These are phyloP conservation scores for Phania funesta DNA, from an alignment of 2,888 invertebrate species.

Conservation along the genomic window DNA sequence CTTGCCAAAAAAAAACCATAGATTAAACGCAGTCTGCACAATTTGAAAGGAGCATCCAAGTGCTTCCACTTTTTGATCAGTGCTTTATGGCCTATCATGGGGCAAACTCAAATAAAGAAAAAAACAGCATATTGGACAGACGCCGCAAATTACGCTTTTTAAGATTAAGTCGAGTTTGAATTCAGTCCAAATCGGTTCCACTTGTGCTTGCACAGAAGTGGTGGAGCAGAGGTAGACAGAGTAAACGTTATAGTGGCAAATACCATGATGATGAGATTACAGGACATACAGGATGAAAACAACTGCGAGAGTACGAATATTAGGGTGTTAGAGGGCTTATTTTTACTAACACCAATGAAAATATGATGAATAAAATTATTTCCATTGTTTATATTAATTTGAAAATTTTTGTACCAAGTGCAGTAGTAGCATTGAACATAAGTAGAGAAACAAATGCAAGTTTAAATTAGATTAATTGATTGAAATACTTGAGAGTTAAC, in stretches of 20 bases:
- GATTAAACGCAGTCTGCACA: too few relatives aligned
- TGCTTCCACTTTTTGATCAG: too few relatives aligned
- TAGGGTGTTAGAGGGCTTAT: slow-evolving; percentile 1
- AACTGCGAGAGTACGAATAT: slow-evolving; percentile 34
- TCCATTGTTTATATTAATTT: slow-evolving; percentile 7
- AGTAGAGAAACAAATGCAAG: slow-evolving; percentile 67
- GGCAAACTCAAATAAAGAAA: background rate
- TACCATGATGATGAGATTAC: slow-evolving; percentile 70
- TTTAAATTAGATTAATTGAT: slow-evolving; percentile 80
- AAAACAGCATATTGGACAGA: slow-evolving; percentile 60
- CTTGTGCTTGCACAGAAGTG: slow-evolving; percentile 66
- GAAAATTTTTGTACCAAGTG: slow-evolving; percentile 42
- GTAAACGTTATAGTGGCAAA: slow-evolving; percentile 48
- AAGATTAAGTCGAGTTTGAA: too few relatives aligned
- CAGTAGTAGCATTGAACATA: slow-evolving; percentile 50
- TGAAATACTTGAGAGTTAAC: slow-evolving; percentile 71
- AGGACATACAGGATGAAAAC: slow-evolving; percentile 59
- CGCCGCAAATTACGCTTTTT: slow-evolving; percentile 72
- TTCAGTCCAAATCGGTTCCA: slow-evolving; percentile 71
- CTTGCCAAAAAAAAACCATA: too few relatives aligned
- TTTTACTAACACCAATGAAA: slow-evolving; percentile 26
- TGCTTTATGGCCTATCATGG: slow-evolving; percentile 69
- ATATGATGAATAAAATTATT: slow-evolving; percentile 51
- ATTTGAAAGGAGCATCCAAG: too few relatives aligned
- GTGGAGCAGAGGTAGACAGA: slow-evolving; percentile 46